A percentile compares a stretch with the other conserved stretches of the same genome.
phyloP scores from a whole-genome alignment of 2,113 vertebrate species.

The Acanthochromis polyacanthus region DNA sequence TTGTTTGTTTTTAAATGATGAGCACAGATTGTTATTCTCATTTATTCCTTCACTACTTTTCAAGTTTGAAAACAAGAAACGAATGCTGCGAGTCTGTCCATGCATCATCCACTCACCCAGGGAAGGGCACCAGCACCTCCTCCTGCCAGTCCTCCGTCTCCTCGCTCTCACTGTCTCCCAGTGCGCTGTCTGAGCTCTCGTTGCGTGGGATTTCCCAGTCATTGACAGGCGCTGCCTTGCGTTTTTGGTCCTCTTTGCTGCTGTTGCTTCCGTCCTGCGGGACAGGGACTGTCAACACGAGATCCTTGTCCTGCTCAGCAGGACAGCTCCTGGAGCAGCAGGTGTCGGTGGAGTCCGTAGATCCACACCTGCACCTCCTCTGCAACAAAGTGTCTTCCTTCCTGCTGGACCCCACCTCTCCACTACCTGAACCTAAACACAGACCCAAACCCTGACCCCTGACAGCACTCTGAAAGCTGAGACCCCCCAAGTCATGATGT shows the following conservation, averaged over 20 bases:
- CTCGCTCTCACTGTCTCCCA: slow-evolving; percentile 98
- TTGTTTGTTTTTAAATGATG: neutral
- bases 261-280: slow-evolving; percentile 87
- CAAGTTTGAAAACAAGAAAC: neutral
- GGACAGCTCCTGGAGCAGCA: slow-evolving; percentile 88
- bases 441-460: slow-evolving; percentile 22
- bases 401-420: slow-evolving; percentile 32
- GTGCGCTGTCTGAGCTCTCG: slow-evolving; percentile 97
- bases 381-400: slow-evolving; percentile 28
- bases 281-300: slow-evolving; percentile 84
- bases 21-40: neutral
- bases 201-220: slow-evolving; percentile 99
- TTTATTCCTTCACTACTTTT: neutral
- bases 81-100: neutral
- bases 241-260: slow-evolving; percentile 83
- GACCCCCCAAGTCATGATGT: neutral
- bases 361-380: slow-evolving; percentile 70
- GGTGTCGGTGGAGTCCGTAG: slow-evolving; percentile 57
- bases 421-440: slow-evolving; percentile 39
- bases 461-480: slow-evolving; percentile 6
- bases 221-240: slow-evolving; percentile 81
- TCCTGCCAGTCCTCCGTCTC: slow-evolving; percentile 96
- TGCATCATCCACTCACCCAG: slow-evolving; percentile 87
- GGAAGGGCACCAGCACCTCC: slow-evolving; percentile 94
- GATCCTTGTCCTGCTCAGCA: slow-evolving; percentile 90